Base-by-base conservation (phyloP, 2,888 invertebrate species). In the Cremastinae sp. region DNA sequence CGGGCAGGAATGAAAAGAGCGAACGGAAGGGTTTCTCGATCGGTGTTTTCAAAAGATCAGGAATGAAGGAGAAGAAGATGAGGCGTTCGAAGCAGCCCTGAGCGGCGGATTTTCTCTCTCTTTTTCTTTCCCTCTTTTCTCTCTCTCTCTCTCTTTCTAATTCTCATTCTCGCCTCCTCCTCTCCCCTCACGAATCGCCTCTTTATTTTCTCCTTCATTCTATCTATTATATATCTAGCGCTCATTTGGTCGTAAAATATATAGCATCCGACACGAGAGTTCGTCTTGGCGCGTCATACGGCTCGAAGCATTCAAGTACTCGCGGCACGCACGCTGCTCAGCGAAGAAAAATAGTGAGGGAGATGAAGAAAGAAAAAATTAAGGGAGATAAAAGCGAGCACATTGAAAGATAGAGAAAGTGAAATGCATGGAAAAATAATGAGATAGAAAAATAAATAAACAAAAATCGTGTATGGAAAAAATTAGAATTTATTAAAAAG, bases 181-280 rank as follows among this genome's bases (percentile, higher is more conserved):
- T 12, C n/a, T n/a, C 20, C 39, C 16, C n/a, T 4, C 16, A 28
- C 55, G 16, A 14, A 12, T 14, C 45, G 7, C 7, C 35, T 37
- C 39, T 35, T 10, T 12, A 14, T 12, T 14, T 22, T n/a, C n/a
- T n/a, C n/a, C n/a, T n/a, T n/a, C n/a, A n/a, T n/a, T n/a, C n/a
- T n/a, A n/a, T n/a, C n/a, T n/a, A n/a, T n/a, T n/a, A n/a, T n/a
- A n/a, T n/a, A n/a, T n/a, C n/a, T n/a, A n/a, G n/a, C n/a, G n/a
- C 68, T 62, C 56, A 49, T 56, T 22, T 65, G 16, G 39, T 69
- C 66, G 70, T 70, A 61, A 75, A 76, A 70, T 76, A 62, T 66
- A 61, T 58, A 65, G 70, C 74, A 49, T 61, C 66, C 43, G 62
- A 65, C 65, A 70, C 51, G 74, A 78, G 35, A 28, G 53, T 70